A percentile compares a stretch with the other conserved stretches of the same genome.
Evolutionary conservation across 1,140 invertebrate species (phyloP).

Genomic region (Cotesia typhae): DNA sequence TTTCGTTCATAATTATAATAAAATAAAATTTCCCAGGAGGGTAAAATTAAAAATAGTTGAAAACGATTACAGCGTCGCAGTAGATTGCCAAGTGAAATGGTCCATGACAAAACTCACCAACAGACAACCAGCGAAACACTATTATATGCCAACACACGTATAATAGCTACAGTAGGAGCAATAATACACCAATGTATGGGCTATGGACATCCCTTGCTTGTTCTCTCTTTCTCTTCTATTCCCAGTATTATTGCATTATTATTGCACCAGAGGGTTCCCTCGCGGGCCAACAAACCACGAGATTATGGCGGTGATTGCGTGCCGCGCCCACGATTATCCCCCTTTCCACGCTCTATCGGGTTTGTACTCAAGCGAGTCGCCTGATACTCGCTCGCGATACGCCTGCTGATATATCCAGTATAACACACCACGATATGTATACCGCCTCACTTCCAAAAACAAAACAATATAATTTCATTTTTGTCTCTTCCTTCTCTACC

Average conservation of each 20-base stretch:
- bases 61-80: neutral
- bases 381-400: neutral
- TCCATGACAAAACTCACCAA: conserved; percentile 17
- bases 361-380: conserved; percentile 20
- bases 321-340: conserved; percentile 57
- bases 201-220: neutral
- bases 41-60: no score
- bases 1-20: no score
- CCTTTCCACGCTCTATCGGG: conserved; percentile 56
- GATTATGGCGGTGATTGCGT: conserved; percentile 49
- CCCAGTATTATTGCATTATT: conserved; percentile 39
- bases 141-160: neutral
- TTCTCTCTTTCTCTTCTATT: neutral
- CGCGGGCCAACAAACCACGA: conserved; percentile 37
- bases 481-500: neutral
- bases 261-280: conserved; percentile 34
- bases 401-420: neutral
- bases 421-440: neutral
- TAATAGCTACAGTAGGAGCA: neutral
- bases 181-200: neutral
- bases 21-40: neutral
- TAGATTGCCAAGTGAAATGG: conserved; percentile 15
- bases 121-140: neutral
- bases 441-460: conserved; percentile 1
- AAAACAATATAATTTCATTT: conserved; percentile 18